phyloP scores from a whole-genome alignment of 2,797 vertebrate genomes.

The Cynopterus sphinx region DNA sequence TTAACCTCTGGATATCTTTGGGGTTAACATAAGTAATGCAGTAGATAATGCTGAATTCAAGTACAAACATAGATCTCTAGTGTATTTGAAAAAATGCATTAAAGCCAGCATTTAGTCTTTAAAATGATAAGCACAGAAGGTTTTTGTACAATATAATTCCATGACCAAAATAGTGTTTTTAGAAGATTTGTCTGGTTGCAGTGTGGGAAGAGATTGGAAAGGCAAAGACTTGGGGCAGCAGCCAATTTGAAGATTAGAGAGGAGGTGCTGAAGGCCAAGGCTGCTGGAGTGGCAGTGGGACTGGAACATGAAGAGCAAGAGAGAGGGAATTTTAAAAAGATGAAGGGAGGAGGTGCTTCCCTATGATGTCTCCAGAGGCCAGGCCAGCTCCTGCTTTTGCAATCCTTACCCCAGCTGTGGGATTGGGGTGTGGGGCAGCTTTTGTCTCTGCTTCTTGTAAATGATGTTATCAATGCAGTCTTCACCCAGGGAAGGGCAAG shows the following conservation, averaged over 20 bases:
- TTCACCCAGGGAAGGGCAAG: neutral
- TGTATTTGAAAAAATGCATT: neutral
- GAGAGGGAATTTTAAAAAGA: neutral
- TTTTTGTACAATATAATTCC: slow-evolving; percentile 19
- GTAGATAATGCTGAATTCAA: neutral
- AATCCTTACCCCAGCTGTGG: neutral
- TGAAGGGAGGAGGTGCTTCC: neutral
- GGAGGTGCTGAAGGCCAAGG: neutral
- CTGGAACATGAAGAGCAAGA: neutral
- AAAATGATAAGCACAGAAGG: slow-evolving; percentile 9
- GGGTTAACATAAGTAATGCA: neutral
- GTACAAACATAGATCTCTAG: neutral
- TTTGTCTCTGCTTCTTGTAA: neutral
- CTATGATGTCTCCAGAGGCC: neutral
- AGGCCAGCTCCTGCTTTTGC: neutral
- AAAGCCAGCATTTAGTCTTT: slow-evolving; percentile 25
- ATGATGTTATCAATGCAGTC: neutral
- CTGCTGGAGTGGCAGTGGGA: neutral
- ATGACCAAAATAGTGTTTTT: neutral
- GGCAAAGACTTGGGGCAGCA: neutral
- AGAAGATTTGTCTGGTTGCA: neutral
- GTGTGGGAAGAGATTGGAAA: neutral
- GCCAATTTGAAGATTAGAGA: neutral
- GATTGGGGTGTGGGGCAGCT: too few species aligned
- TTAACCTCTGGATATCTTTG: neutral